phyloP scores from a whole-genome alignment of 1,140 invertebrate genomes.

The Rhagoletis pomonella region DNA sequence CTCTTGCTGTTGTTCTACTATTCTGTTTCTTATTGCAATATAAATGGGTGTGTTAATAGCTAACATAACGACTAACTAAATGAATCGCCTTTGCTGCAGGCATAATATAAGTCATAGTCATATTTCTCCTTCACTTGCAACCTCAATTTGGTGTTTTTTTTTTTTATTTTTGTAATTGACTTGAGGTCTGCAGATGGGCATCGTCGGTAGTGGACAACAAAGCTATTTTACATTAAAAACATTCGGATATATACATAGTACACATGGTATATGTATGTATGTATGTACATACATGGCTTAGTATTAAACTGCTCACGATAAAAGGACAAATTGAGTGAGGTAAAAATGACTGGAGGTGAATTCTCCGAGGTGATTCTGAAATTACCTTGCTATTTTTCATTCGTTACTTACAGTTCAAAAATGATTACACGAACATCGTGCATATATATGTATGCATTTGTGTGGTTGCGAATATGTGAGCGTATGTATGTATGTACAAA shows the following conservation, averaged over 20 bases:
- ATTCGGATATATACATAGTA: too few species aligned
- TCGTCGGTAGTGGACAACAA: too few species aligned
- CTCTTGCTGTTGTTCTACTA: not conserved
- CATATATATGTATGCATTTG: not conserved
- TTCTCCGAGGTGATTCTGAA: not conserved
- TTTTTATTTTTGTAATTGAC: not conserved
- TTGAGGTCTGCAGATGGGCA: not conserved
- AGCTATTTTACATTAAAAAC: not conserved
- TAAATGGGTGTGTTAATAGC: slow-evolving; percentile 21
- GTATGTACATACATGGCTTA: not conserved
- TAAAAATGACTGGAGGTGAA: not conserved
- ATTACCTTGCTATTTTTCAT: not conserved
- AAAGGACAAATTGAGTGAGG: not conserved
- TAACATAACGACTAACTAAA: not conserved
- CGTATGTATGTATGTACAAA: not conserved
- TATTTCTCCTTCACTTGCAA: too few species aligned
- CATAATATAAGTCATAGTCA: too few species aligned
- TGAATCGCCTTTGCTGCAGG: not conserved
- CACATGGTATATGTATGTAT: too few species aligned
- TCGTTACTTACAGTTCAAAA: too few species aligned
- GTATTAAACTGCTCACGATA: not conserved
- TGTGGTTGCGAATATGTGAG: not conserved
- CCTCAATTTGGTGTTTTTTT: too few species aligned
- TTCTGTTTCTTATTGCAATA: not conserved
- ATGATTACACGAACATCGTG: too few species aligned